Evolutionary conservation across 2,888 invertebrate genomes (phyloP), one percentile per base, ranked within the genome.

Genomic region (Eupelmus urozonus): DNA sequence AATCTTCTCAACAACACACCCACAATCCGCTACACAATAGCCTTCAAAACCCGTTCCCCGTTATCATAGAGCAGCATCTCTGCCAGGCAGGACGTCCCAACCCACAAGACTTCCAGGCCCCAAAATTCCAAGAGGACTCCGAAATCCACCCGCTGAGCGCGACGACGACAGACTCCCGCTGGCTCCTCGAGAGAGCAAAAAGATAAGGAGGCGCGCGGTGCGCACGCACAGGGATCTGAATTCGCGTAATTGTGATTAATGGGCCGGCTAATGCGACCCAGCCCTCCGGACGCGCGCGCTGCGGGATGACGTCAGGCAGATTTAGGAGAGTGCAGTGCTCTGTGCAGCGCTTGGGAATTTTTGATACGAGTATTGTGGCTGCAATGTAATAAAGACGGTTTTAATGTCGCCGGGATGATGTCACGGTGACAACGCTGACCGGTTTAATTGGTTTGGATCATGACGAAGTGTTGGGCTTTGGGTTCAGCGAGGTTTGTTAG

Each of bases 221-320:
- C 40, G 18, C 4, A 29, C 34, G 34, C 23, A 51, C 25, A 11
- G 25, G 40, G 72, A 70, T 60, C 75, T 75, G 74, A 75, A 65
- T 75, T 75, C 75, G 84, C 88, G 87, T 88, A 88, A 88, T 88
- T 88, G 87, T 87, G 88, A 88, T 88, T 87, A 88, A 88, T 88
- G 87, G 85, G 80, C 71, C 79, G 80, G 84, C 84, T 85, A 85
- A 86, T 85, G 83, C 83, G 73, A 79, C 81, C 34, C 82, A 83
- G 80, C 74, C 81, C 51, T 16, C 16, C 18, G 57, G 18, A 13
- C 23, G 4, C 55, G 42, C n/a, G 40, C 23, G 55, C 53, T 11
- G 9, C 7, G 27, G 20, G n/a, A 53, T 53, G 74, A 66, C 23
- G 74, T 82, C 81, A 81, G 29, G 16, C 53, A 53, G 3, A 66